Evolutionary conservation across 2,888 invertebrate genomes (phyloP).

Genomic region (Hirtodrosophila confusa): DNA sequence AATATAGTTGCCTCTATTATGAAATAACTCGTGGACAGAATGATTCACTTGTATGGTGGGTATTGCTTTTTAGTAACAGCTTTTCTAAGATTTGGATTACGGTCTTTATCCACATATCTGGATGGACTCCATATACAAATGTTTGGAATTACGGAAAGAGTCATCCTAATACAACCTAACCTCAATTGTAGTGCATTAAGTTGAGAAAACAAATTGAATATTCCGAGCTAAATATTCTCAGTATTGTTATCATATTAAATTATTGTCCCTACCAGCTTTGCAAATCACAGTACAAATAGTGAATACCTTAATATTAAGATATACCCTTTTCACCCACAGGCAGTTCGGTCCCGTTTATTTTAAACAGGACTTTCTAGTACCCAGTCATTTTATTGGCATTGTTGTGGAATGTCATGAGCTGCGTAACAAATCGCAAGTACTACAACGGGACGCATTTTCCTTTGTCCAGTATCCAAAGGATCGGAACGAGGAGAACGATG

Average conservation of each 20-base stretch:
- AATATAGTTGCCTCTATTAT: conserved; percentile 66
- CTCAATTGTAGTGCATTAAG: no score
- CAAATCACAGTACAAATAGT: not conserved
- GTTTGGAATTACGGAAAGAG: no score
- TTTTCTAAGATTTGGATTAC: no score
- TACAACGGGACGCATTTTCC: conserved; percentile 85
- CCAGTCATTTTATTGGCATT: conserved; percentile 55
- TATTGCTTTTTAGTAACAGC: not conserved
- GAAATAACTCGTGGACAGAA: conserved; percentile 39
- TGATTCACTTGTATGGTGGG: conserved; percentile 7
- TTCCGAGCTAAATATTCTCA: no score
- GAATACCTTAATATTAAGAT: not conserved
- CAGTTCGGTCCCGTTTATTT: not conserved
- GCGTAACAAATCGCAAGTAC: conserved; percentile 22
- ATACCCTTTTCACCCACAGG: conserved; percentile 5
- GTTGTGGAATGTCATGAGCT: conserved; percentile 81
- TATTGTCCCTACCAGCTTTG: no score
- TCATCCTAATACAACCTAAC: no score
- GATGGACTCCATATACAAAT: no score
- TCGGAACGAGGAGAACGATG: conserved; percentile 45
- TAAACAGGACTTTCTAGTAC: conserved; percentile 31
- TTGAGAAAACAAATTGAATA: no score
- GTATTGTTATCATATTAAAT: no score
- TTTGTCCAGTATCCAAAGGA: conserved; percentile 84
- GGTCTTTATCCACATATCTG: no score